Percentiles rank a stretch among this genome's conserved stretches.
These are phyloP conservation scores for Mylabris phalerata DNA, from an alignment of 1,140 invertebrate genomes.

Conservation along the genomic window DNA sequence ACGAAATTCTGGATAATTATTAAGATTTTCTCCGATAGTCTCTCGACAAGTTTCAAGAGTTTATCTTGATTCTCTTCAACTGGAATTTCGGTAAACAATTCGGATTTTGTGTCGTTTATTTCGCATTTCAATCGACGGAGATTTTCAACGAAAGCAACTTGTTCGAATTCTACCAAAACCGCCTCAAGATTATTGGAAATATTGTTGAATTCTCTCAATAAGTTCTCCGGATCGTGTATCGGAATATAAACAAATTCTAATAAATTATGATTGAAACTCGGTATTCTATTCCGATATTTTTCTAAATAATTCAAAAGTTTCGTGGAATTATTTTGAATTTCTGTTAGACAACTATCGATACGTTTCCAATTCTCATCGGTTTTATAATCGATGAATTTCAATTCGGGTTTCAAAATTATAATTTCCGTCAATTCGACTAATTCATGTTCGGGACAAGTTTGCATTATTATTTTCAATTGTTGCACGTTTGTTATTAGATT, in stretches of 20 bases:
- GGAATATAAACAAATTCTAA: slow-evolving; percentile 13
- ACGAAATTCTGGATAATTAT: slow-evolving; percentile 62
- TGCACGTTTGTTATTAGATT: slow-evolving; percentile 45
- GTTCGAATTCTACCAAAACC: slow-evolving; percentile 22
- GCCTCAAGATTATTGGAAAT: slow-evolving; percentile 37
- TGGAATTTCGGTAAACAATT: slow-evolving; percentile 9
- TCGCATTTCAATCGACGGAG: slow-evolving; percentile 23
- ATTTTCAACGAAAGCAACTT: slow-evolving; percentile 19
- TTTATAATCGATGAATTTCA: slow-evolving; percentile 41
- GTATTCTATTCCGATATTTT: slow-evolving; percentile 34
- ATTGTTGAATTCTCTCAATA: slow-evolving; percentile 29
- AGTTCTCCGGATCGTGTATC: slow-evolving; percentile 3
- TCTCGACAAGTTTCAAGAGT: slow-evolving; percentile 43
- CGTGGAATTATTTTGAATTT: slow-evolving; percentile 39
- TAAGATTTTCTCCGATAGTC: slow-evolving; percentile 53
- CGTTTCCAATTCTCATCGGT: slow-evolving; percentile 47
- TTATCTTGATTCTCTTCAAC: slow-evolving; percentile 30
- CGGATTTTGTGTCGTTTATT: slow-evolving; percentile 9
- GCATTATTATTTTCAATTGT: slow-evolving; percentile 52
- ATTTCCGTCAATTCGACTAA: slow-evolving; percentile 42
- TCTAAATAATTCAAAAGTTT: slow-evolving; percentile 43
- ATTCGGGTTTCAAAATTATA: slow-evolving; percentile 39
- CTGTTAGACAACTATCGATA: slow-evolving; percentile 41
- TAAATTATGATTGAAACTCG: slow-evolving; percentile 18
- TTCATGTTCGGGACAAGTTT: slow-evolving; percentile 51